Percentiles rank a stretch among this genome's conserved stretches.
Conservation (phyloP, 2,888 invertebrate genomes). For the Sinhomidia bicolor region DNA sequence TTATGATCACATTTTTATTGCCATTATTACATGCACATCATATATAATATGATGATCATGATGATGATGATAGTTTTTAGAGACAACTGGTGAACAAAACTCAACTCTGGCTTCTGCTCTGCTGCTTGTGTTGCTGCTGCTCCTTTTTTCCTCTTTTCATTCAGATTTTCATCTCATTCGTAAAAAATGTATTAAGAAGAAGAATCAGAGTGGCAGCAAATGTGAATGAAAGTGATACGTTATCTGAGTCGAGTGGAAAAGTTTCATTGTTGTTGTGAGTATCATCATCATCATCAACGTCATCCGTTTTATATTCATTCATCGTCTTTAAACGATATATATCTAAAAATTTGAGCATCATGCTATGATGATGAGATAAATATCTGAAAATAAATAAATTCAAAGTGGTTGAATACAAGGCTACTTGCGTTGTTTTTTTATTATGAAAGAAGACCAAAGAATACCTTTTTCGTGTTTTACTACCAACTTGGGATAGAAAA, state of each 20-base stretch:
- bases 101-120: no score
- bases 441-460: no score
- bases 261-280: neutral
- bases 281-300: neutral
- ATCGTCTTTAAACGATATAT: neutral
- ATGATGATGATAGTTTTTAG: neutral
- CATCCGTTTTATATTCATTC: neutral
- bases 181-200: neutral
- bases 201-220: neutral
- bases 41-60: no score
- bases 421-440: no score
- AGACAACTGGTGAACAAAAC: slow-evolving; percentile 3
- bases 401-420: no score
- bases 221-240: slow-evolving; percentile 20
- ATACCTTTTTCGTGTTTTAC: no score
- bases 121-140: neutral
- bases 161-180: neutral
- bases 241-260: neutral
- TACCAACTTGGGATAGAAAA: no score
- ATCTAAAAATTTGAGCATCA: no score
- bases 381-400: no score
- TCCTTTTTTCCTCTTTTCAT: slow-evolving; percentile 13
- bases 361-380: neutral
- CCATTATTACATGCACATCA: slow-evolving; percentile 2
- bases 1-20: slow-evolving; percentile 65